Conservation (phyloP, 2,113 vertebrate species). For the Myotis lucifugus region DNA sequence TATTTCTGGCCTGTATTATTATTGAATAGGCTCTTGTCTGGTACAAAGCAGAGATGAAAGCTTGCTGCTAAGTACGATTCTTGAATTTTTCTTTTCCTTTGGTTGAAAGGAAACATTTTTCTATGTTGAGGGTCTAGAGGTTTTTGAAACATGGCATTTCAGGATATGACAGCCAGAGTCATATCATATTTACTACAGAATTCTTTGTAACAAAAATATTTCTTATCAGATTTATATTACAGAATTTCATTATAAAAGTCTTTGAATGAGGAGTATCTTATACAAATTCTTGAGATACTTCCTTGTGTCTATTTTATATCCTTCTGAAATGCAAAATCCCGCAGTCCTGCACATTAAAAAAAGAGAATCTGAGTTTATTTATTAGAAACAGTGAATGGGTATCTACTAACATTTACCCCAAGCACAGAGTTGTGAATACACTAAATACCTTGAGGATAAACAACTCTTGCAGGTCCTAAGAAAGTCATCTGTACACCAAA, state of each 20-base stretch:
- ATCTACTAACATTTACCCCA: not conserved
- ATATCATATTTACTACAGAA: not conserved
- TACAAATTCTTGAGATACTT: not conserved
- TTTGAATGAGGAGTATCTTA: not conserved
- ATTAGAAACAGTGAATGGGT: not conserved
- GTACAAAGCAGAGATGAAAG: not conserved
- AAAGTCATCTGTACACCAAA: not conserved
- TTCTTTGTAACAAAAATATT: not conserved
- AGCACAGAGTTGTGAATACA: not conserved
- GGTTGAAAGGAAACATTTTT: conserved; percentile 31
- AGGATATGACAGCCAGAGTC: not conserved
- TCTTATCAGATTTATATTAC: conserved; percentile 29
- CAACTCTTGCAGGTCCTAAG: not conserved
- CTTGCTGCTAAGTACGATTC: not conserved
- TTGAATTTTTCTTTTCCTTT: not conserved
- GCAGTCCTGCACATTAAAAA: not conserved
- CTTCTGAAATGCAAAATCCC: not conserved
- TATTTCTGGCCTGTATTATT: conserved; percentile 15
- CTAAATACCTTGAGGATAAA: not conserved
- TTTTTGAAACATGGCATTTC: conserved; percentile 34
- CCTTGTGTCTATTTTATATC: not conserved
- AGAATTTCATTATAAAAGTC: conserved; percentile 38
- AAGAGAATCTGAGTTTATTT: conserved; percentile 2
- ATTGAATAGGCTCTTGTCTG: not conserved
- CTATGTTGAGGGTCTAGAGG: not conserved